These are phyloP conservation scores for Miichthys miiuy DNA, from an alignment of 2,797 vertebrate genomes.

Conservation along the genomic window DNA sequence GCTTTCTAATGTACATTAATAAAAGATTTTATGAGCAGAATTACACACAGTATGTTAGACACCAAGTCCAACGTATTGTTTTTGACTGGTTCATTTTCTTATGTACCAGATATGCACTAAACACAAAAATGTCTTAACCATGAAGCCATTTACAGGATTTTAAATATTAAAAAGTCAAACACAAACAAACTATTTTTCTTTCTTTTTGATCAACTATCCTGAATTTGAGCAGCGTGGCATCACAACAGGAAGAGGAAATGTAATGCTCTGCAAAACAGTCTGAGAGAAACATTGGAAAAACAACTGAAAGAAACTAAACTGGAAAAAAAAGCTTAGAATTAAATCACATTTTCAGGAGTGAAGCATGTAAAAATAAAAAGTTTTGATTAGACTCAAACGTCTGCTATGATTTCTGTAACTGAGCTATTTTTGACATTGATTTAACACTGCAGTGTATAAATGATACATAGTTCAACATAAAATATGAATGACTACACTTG, in stretches of 20 bases:
- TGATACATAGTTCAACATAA: background rate
- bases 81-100: background rate
- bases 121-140: background rate
- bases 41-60: background rate
- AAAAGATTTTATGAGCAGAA: background rate
- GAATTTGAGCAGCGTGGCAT: background rate
- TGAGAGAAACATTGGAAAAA: background rate
- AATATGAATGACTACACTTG: background rate
- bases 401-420: background rate
- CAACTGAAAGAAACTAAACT: background rate
- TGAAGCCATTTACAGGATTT: conserved; percentile 9
- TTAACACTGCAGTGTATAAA: background rate
- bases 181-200: background rate
- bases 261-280: background rate
- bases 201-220: conserved; percentile 3
- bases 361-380: background rate
- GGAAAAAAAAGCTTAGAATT: background rate
- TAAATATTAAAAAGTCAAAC: conserved; percentile 1
- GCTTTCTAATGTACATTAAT: conserved; percentile 6
- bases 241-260: background rate
- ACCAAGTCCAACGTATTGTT: background rate
- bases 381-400: background rate
- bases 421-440: background rate
- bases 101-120: background rate
- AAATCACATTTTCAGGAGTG: background rate